These are phyloP conservation scores for Sinopyrophorus schimmeli DNA, from an alignment of 2,888 invertebrate genomes.

Conservation along the genomic window DNA sequence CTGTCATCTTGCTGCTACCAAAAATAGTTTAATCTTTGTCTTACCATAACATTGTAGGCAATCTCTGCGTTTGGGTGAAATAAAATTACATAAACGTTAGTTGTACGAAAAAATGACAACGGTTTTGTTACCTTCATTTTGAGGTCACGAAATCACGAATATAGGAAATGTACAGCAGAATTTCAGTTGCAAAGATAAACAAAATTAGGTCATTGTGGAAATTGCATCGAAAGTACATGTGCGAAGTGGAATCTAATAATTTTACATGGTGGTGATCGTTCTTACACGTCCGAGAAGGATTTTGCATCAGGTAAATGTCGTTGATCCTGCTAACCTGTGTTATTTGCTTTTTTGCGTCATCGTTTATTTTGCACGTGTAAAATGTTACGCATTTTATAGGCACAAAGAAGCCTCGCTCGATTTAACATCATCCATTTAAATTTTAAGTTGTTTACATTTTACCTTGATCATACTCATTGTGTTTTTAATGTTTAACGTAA, in stretches of 20 bases:
- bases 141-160: slow-evolving; percentile 42
- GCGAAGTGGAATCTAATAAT: slow-evolving; percentile 42
- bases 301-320: slow-evolving; percentile 48
- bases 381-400: slow-evolving; percentile 17
- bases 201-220: slow-evolving; percentile 24
- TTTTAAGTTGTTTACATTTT: no score
- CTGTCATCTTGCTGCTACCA: no score
- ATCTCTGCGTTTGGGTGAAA: background rate
- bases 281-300: slow-evolving; percentile 44
- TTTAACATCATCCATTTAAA: no score
- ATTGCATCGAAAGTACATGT: slow-evolving; percentile 54
- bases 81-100: no score
- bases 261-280: slow-evolving; percentile 44
- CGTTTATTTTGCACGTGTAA: slow-evolving; percentile 33
- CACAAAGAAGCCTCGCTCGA: no score
- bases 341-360: slow-evolving; percentile 50
- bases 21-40: background rate
- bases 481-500: no score
- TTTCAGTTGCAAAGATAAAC: slow-evolving; percentile 14
- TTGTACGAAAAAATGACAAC: slow-evolving; percentile 42
- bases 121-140: slow-evolving; percentile 46
- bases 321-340: slow-evolving; percentile 40
- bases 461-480: no score
- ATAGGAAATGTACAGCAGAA: slow-evolving; percentile 25
- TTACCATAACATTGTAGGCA: slow-evolving; percentile 1